Evolutionary conservation across 2,888 invertebrate genomes (phyloP).

Genomic region (Seira ritae): DNA sequence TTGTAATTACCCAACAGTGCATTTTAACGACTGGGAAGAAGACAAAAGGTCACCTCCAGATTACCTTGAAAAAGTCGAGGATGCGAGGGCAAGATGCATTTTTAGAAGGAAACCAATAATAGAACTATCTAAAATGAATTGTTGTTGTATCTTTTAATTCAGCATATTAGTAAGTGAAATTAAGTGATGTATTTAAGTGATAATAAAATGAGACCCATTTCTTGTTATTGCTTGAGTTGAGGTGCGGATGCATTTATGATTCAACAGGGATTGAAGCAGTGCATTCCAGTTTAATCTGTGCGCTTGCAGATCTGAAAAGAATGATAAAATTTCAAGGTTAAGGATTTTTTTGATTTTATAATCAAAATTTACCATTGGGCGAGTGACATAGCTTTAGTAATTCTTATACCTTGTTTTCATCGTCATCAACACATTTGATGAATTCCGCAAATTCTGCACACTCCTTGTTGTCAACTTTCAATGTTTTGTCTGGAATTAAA

Average conservation of each 20-base stretch:
- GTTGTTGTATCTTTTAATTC: conserved; percentile 7
- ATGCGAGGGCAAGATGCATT: no score
- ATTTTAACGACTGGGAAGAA: no score
- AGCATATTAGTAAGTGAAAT: no score
- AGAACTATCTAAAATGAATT: no score
- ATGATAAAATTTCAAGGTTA: no score
- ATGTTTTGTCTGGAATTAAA: conserved; percentile 27
- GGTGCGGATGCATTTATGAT: conserved; percentile 21
- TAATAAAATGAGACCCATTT: conserved; percentile 47
- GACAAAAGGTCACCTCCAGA: no score
- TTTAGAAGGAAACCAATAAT: no score
- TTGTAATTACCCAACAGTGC: no score
- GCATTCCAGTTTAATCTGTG: conserved; percentile 19
- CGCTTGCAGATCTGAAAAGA: conserved; percentile 36
- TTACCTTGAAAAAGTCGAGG: no score
- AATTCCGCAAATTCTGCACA: conserved; percentile 33
- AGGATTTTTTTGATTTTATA: no score
- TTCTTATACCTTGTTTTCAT: conserved; percentile 46
- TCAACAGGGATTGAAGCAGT: conserved; percentile 18
- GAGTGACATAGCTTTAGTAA: no score
- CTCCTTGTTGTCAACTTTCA: conserved; percentile 32
- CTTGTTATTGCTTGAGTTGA: conserved; percentile 33
- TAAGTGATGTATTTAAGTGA: not conserved
- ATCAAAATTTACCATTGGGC: no score
- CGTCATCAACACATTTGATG: conserved; percentile 44